A percentile compares a stretch with the other conserved stretches of the same genome.
Conservation (phyloP, 2,113 vertebrate genomes). For the Alethe castanea region DNA sequence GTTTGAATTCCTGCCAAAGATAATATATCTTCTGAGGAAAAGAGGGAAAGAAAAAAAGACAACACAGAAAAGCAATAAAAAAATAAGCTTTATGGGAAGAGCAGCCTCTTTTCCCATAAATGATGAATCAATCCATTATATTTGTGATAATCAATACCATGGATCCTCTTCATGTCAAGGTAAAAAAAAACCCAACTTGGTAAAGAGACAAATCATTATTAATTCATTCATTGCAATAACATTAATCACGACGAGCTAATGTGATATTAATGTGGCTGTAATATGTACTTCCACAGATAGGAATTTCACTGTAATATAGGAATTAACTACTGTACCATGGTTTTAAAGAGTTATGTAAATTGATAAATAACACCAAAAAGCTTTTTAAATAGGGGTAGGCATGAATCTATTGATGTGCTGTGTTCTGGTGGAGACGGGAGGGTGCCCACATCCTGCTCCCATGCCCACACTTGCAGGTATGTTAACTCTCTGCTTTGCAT, state of each 20-base stretch:
- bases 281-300: constrained; percentile 66
- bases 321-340: constrained; percentile 57
- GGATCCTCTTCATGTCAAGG: constrained; percentile 72
- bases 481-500: constrained; percentile 2
- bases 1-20: constrained; percentile 74
- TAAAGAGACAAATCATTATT: constrained; percentile 76
- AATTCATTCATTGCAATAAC: constrained; percentile 76
- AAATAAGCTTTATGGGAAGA: constrained; percentile 75
- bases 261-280: constrained; percentile 77
- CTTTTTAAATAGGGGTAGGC: constrained; percentile 42
- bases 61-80: background rate
- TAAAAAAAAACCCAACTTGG: background rate
- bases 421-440: background rate
- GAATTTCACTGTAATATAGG: constrained; percentile 66
- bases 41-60: background rate
- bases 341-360: constrained; percentile 46
- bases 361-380: constrained; percentile 62
- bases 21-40: constrained; percentile 62
- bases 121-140: constrained; percentile 78
- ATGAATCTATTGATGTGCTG: constrained; percentile 31
- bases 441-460: constrained; percentile 30
- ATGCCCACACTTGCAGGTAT: background rate
- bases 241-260: constrained; percentile 74
- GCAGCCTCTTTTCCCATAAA: constrained; percentile 77
- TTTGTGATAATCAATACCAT: constrained; percentile 79